Evolutionary conservation across 1,140 invertebrate species (phyloP).

Genomic region (Drosophila malerkotliana): DNA sequence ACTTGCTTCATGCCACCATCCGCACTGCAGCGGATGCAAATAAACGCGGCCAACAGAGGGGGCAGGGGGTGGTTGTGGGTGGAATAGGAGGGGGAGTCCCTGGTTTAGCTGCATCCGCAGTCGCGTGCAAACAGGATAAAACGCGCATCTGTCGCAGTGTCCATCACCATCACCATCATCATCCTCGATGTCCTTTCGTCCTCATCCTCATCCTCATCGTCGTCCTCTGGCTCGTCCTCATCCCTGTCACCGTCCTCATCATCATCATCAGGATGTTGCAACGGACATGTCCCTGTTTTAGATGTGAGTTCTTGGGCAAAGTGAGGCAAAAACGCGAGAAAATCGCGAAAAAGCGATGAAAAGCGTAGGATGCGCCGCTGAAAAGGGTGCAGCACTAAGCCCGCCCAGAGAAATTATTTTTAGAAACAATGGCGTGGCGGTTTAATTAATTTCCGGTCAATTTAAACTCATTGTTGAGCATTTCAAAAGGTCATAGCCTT

Average conservation of each 20-base stretch:
- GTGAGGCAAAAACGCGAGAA: neutral
- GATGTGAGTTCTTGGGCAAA: conserved; percentile 25
- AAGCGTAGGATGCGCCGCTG: neutral
- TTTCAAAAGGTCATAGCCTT: neutral
- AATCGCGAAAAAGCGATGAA: neutral
- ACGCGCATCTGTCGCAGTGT: conserved; percentile 46
- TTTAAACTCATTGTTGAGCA: neutral
- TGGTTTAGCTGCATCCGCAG: conserved; percentile 28
- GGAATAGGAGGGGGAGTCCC: neutral
- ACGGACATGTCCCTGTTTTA: conserved; percentile 31
- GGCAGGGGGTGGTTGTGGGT: neutral
- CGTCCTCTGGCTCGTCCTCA: too few relatives aligned
- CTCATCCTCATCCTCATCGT: too few relatives aligned
- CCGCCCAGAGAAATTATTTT: neutral
- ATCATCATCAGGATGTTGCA: conserved; percentile 37
- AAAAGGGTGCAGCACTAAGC: neutral
- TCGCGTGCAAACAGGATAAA: conserved; percentile 50
- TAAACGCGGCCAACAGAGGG: conserved; percentile 23
- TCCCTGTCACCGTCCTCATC: neutral
- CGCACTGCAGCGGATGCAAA: conserved; percentile 39
- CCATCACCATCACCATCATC: conserved; percentile 22
- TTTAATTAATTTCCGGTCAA: conserved; percentile 6
- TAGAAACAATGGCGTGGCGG: conserved; percentile 2
- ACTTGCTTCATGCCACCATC: neutral
- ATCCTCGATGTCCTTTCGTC: neutral